Conservation (phyloP, 2,797 vertebrate species). For the Manis pentadactyla region DNA sequence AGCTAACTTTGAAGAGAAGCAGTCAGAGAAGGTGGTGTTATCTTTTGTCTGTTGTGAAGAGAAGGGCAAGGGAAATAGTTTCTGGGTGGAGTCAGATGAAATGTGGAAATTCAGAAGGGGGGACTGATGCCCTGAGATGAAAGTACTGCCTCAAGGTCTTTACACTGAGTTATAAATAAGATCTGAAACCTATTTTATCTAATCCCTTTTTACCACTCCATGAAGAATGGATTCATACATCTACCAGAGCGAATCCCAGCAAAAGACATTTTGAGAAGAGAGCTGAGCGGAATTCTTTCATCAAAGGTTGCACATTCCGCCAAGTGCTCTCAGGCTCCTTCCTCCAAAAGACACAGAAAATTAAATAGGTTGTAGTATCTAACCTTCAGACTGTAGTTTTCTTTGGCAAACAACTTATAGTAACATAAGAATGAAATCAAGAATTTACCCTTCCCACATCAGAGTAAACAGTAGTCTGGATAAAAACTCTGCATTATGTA, state of each 20-base stretch:
- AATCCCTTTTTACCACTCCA: background rate
- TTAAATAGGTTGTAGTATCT: background rate
- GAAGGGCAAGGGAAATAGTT: background rate
- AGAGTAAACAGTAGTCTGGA: background rate
- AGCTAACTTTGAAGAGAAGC: background rate
- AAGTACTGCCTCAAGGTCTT: background rate
- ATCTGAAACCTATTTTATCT: background rate
- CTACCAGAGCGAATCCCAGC: background rate
- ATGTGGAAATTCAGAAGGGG: background rate
- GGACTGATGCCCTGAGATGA: background rate
- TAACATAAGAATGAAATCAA: slow-evolving; percentile 5
- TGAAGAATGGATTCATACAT: background rate
- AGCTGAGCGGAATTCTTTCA: slow-evolving; percentile 18
- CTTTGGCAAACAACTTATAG: background rate
- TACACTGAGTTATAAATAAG: background rate
- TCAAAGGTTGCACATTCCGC: background rate
- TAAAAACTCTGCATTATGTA: background rate
- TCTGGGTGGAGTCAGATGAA: background rate
- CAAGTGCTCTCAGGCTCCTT: background rate
- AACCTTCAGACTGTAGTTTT: background rate
- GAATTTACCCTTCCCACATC: background rate
- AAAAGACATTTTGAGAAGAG: background rate
- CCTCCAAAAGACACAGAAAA: slow-evolving; percentile 1
- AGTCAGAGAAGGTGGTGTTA: background rate
- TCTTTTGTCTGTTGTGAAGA: background rate